Percentiles rank a stretch among this genome's conserved stretches.
Conservation (phyloP, 2,797 vertebrate species). For the Bucorvus abyssinicus region DNA sequence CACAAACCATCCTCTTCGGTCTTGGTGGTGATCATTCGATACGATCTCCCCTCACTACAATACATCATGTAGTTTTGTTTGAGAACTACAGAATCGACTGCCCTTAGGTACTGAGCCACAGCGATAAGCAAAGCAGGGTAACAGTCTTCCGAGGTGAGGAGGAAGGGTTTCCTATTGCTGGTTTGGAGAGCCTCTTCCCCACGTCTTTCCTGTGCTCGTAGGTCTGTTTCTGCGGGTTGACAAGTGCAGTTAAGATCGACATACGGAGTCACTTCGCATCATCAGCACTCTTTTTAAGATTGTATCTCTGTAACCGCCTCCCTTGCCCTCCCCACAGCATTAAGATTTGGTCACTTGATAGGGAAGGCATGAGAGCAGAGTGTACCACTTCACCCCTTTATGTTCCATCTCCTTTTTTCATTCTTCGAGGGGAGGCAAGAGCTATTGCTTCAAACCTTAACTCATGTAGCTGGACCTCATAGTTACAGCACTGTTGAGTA, state of each 20-base stretch:
- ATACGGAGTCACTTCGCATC: neutral
- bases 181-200: neutral
- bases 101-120: neutral
- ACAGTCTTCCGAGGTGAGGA: neutral
- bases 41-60: neutral
- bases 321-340: fast-evolving
- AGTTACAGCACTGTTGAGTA: neutral
- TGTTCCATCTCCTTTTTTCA: constrained; percentile 48
- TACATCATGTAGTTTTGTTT: neutral
- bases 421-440: constrained; percentile 25
- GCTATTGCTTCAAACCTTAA: neutral
- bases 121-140: neutral
- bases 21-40: neutral
- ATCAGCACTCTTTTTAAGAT: neutral
- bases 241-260: neutral
- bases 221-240: neutral
- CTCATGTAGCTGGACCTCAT: neutral
- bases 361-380: constrained; percentile 17
- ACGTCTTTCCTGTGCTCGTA: neutral
- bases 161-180: neutral
- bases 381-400: constrained; percentile 46
- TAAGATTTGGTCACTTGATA: neutral
- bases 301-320: neutral
- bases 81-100: neutral
- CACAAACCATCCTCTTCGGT: neutral